Conservation (phyloP, 2,888 invertebrate genomes). For the Hemicrepidius hirtus region DNA sequence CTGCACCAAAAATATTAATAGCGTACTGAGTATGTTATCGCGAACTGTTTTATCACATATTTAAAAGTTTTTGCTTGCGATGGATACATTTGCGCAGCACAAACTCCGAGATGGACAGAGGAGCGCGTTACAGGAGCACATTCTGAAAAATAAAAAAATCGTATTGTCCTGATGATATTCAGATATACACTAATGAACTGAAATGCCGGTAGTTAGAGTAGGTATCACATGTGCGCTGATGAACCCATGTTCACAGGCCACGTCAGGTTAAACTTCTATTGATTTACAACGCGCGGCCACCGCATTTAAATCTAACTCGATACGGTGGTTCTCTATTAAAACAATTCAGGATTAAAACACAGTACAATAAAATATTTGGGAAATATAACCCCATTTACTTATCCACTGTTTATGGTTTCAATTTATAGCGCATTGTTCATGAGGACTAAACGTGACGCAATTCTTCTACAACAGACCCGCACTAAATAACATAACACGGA, state of each 20-base stretch:
- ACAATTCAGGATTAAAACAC: constrained; percentile 18
- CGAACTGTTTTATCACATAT: constrained; percentile 15
- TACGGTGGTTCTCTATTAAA: constrained; percentile 14
- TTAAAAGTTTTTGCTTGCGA: constrained; percentile 5
- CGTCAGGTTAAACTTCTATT: constrained; percentile 49
- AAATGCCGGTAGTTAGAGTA: constrained; percentile 38
- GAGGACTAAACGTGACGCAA: constrained; percentile 34
- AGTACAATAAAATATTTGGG: constrained; percentile 10
- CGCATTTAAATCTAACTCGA: constrained; percentile 35
- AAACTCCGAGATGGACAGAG: background rate
- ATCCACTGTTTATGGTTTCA: constrained; percentile 30
- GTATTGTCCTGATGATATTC: constrained; percentile 12
- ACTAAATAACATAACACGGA: constrained; percentile 1
- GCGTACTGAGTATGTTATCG: constrained; percentile 18
- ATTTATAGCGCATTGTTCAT: constrained; percentile 37
- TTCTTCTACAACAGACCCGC: constrained; percentile 9
- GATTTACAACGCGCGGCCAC: constrained; percentile 40
- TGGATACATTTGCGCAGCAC: background rate
- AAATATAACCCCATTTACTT: constrained; percentile 35
- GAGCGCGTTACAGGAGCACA: background rate
- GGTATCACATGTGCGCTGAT: constrained; percentile 48
- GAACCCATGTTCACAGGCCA: constrained; percentile 47
- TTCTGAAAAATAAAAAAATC: background rate
- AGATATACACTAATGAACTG: constrained; percentile 36
- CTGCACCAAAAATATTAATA: constrained; percentile 14